Base-by-base conservation (phyloP, 2,113 vertebrate species). In the Megaceryle torquata region DNA sequence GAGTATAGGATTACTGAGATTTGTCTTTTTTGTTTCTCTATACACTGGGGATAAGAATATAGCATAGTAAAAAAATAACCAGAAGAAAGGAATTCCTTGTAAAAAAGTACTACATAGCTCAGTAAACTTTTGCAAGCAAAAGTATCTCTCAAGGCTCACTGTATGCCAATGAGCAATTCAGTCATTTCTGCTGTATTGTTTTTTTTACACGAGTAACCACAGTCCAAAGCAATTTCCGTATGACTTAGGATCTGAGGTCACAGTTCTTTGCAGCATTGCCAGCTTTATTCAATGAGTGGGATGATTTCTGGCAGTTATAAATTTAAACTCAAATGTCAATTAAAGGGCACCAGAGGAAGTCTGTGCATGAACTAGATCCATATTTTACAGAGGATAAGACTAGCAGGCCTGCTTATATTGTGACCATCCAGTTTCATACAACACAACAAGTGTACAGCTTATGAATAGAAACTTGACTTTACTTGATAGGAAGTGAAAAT, bases 251-350 rank as follows among this genome's bases (percentile, higher is more conserved):
- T 84, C 54, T 75, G 51, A 88, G 56, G 85, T 95, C 90, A 94
- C 57, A 46, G 59, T 25, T 43, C 67, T 84, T 68, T 70, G 29
- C n/a, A 86, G 44, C n/a, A 59, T 59, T 92, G 81, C 84, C 72
- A 89, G 72, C 41, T 93, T 96, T 81, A 77, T 87, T 90, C 37
- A 72, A 94, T 87, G 61, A 84, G 71, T 76, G 43, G 59, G 65
- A 89, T 95, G 61, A 56, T 92, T 96, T 94, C 88, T 86, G 56
- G 89, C 75, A 95, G 67, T 54, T 97, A 92, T 97, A 92, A 59
- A 89, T 88, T 94, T 88, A 91, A 97, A 75, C 64, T 61, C 82
- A 94, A 82, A 88, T 93, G 83, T 86, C 93, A 96, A 65, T 92
- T 90, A 95, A 94, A 96, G 48, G 77, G 95, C 39, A 76, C 53